A percentile compares a stretch with the other conserved stretches of the same genome.
These are phyloP conservation scores for Gallinago nigripennis DNA, from an alignment of 2,797 vertebrate species.

Conservation along the genomic window DNA sequence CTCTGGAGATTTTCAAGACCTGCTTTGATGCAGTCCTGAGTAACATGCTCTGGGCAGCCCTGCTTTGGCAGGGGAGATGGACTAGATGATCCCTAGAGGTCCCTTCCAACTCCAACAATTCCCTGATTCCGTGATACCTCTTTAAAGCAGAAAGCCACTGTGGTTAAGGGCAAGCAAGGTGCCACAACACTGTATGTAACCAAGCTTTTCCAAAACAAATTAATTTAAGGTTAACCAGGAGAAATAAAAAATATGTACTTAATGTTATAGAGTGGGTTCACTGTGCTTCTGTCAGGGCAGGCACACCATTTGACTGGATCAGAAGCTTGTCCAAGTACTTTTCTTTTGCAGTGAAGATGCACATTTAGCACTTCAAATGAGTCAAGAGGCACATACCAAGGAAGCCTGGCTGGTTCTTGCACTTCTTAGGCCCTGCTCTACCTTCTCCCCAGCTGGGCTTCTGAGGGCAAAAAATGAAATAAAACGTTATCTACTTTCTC, in stretches of 20 bases:
- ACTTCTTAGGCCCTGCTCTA: background rate
- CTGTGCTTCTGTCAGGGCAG: background rate
- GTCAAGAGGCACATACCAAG: rapidly evolving
- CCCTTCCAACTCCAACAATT: no score
- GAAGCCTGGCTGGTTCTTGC: background rate
- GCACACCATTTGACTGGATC: background rate
- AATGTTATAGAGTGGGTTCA: background rate
- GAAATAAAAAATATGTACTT: background rate
- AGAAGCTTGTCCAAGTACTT: background rate
- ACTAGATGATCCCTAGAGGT: no score
- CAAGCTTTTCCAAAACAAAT: background rate
- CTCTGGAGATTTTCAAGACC: no score
- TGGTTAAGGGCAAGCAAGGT: background rate
- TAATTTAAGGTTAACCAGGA: background rate
- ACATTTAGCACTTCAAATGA: background rate
- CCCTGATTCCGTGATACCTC: background rate
- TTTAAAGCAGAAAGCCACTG: background rate
- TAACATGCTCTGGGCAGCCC: no score
- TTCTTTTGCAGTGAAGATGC: background rate
- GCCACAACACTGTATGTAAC: background rate
- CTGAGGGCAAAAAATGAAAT: background rate
- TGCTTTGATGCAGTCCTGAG: no score
- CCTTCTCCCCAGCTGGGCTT: background rate
- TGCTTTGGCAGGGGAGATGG: no score
- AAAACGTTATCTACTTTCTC: background rate